A percentile compares a stretch with the other conserved stretches of the same genome.
Conservation (phyloP, 2,797 vertebrate genomes). For the Peromyscus attwateri region DNA sequence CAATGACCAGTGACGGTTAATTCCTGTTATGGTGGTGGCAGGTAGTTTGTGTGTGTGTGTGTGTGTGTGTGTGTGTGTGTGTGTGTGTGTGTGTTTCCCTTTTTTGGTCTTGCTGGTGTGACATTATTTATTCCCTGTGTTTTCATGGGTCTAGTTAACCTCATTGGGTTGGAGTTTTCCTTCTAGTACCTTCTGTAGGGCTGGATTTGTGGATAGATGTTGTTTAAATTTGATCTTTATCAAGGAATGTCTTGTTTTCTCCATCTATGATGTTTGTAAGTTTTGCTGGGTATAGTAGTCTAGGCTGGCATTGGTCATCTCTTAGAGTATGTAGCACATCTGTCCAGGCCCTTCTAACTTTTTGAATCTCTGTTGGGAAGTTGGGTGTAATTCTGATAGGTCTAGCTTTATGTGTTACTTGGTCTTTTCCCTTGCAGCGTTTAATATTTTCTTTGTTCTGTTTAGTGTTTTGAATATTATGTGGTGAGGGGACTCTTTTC, state of each 20-base stretch:
- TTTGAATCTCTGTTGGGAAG: background rate
- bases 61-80: too few relatives aligned
- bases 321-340: background rate
- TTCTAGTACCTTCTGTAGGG: background rate
- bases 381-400: background rate
- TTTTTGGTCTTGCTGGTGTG: background rate
- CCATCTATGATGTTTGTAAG: background rate
- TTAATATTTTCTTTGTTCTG: background rate
- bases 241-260: background rate
- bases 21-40: too few relatives aligned
- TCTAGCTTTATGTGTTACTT: background rate
- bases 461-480: background rate
- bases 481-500: background rate
- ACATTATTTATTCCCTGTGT: background rate
- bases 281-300: background rate
- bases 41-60: too few relatives aligned
- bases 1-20: too few relatives aligned
- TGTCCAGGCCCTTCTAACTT: background rate
- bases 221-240: background rate
- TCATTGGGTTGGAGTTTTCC: background rate
- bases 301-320: background rate
- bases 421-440: background rate
- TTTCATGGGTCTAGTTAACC: background rate
- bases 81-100: too few relatives aligned
- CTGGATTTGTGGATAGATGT: background rate